Base-by-base conservation (phyloP, 2,888 invertebrate species). In the Drepana falcataria region DNA sequence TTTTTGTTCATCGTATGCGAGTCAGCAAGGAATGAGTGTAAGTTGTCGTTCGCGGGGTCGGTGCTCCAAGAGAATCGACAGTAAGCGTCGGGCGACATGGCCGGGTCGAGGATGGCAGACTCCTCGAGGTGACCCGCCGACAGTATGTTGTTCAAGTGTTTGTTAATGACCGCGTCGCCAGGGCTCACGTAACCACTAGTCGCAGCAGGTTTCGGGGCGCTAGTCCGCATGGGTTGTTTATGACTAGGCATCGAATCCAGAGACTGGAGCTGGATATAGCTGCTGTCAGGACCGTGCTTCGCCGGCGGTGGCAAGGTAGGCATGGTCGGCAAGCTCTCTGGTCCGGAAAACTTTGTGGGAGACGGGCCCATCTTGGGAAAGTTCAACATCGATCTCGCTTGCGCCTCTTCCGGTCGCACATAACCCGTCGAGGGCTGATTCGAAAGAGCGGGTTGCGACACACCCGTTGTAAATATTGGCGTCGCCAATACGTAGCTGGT, bases 21-120 rank as follows among this genome's bases (percentile, higher is more conserved):
- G 60, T 88, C 86, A 53, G 82, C 75, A 58, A 87, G 84, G 59
- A 91, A 74, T 60, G 89, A 80, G 69, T 87, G 83, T 55, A 91
- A 75, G 71, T 90, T 91, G 67, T 91, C 91, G 64, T 88, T 86
- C 7, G 85, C 79, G 35, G 91, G 89, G 67, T 89, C 89, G 53
- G 83, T 87, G 72, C 89, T 90, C 91, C 91, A 91, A 2, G 91
- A 91, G 70, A 91, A 91, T 34, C 91, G 83, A 66, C 91, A 91
- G 63, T 91, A 91, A 1, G 91, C 91, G 59, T 90, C 90, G 4
- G 91, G 91, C 40, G 91, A 90, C 85, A 91, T 89, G 55, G 81
- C 77, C n/a, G 89, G 89, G 62, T 90, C 89, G 47, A 90, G 61
- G 56, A 90, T 83, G 33, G 85, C 87, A 0, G 91, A 82, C 69